Conservation (phyloP, 2,113 vertebrate genomes). For the Pimephales promelas region DNA sequence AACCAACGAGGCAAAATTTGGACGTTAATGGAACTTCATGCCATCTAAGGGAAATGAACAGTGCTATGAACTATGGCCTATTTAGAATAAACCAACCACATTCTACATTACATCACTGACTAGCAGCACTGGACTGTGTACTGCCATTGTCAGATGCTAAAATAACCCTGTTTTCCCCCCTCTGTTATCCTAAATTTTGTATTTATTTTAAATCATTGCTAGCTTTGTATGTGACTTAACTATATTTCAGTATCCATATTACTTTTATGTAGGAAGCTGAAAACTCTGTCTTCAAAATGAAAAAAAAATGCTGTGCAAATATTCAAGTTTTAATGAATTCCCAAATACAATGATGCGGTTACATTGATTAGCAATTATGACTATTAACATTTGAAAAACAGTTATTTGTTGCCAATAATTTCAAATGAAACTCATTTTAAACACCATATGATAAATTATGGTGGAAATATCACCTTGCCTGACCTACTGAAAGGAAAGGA, state of each 20-base stretch:
- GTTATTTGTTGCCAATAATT: not conserved
- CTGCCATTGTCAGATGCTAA: not conserved
- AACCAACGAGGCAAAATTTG: not conserved
- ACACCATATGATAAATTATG: not conserved
- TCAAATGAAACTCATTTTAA: not conserved
- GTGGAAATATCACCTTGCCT: not conserved
- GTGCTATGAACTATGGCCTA: not conserved
- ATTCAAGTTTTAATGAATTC: not conserved
- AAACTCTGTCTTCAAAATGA: not conserved
- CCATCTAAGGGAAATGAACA: not conserved
- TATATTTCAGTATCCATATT: not conserved
- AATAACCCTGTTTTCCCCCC: not conserved
- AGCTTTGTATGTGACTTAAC: not conserved
- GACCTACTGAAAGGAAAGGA: not conserved
- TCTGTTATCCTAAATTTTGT: not conserved
- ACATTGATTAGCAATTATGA: not conserved
- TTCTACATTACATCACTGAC: constrained; percentile 10
- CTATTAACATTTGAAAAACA: not conserved
- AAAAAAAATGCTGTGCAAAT: not conserved
- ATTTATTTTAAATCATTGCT: not conserved
- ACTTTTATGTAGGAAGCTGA: not conserved
- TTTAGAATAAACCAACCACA: constrained; percentile 25
- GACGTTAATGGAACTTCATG: not conserved
- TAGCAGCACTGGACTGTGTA: constrained; percentile 17
- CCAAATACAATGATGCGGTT: not conserved